phyloP scores from a whole-genome alignment of 1,140 invertebrate genomes.

The Lepidurus packardi region DNA sequence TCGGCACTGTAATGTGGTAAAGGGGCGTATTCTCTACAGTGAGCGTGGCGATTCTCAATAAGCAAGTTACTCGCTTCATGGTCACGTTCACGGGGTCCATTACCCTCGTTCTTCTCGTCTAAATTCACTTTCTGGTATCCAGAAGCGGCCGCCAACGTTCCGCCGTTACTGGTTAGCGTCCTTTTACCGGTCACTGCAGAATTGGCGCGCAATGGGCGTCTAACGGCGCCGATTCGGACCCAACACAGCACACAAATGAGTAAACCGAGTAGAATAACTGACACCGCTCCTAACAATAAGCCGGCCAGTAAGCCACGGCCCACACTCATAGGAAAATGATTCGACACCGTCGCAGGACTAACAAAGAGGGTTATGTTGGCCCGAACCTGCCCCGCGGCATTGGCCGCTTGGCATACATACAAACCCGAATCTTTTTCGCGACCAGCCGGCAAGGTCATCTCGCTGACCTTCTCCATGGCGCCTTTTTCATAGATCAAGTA shows the following conservation, averaged over 20 bases:
- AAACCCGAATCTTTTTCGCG: conserved; percentile 30
- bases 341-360: neutral
- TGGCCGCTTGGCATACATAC: conserved; percentile 31
- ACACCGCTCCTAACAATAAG: neutral
- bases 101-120: neutral
- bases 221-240: neutral
- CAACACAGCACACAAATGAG: conserved; percentile 4
- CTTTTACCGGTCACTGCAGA: neutral
- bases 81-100: neutral
- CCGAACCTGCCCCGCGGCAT: conserved; percentile 26
- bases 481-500: conserved; percentile 25
- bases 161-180: neutral
- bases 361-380: conserved; percentile 26
- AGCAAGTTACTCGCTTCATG: neutral
- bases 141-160: neutral
- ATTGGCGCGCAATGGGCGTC: neutral
- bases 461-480: conserved; percentile 29
- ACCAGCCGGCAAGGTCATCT: conserved; percentile 25
- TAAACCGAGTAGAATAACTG: neutral
- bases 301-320: neutral
- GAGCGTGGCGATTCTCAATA: neutral
- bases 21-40: conserved; percentile 17
- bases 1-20: neutral
- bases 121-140: conserved; percentile 2
- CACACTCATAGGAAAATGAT: neutral